Evolutionary conservation across 2,797 vertebrate species (phyloP).

Genomic region (Morus bassanus): DNA sequence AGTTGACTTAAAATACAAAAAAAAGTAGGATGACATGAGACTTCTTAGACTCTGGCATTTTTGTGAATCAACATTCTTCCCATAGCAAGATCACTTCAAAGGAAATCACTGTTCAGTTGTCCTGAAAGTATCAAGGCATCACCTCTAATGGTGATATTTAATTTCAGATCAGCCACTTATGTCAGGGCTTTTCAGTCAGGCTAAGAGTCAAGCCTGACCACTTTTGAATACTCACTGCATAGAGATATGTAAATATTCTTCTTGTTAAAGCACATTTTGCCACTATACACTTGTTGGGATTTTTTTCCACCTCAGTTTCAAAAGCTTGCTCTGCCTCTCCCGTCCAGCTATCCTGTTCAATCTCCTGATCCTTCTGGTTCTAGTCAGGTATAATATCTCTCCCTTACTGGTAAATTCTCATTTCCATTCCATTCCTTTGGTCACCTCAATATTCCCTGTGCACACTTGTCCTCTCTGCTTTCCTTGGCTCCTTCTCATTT

Average conservation of each 20-base stretch:
- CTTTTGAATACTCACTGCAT: not conserved
- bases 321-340: not conserved
- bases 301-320: not conserved
- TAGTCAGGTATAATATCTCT: not conserved
- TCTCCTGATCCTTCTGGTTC: not conserved
- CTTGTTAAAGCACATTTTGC: not conserved
- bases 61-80: not conserved
- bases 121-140: not conserved
- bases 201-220: not conserved
- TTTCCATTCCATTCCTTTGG: not conserved
- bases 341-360: not conserved
- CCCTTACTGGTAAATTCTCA: not conserved
- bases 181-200: not conserved
- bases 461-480: not conserved
- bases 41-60: not conserved
- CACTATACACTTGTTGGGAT: fast-evolving
- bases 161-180: not conserved
- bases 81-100: not conserved
- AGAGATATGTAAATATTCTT: not conserved
- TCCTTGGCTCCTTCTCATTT: not conserved
- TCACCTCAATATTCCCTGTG: not conserved
- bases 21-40: not conserved
- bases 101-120: not conserved
- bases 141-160: not conserved
- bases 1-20: not conserved